Percentiles rank a stretch among this genome's conserved stretches.
These are phyloP conservation scores for Trachelus troglodyta DNA, from an alignment of 2,888 invertebrate species.

Conservation along the genomic window DNA sequence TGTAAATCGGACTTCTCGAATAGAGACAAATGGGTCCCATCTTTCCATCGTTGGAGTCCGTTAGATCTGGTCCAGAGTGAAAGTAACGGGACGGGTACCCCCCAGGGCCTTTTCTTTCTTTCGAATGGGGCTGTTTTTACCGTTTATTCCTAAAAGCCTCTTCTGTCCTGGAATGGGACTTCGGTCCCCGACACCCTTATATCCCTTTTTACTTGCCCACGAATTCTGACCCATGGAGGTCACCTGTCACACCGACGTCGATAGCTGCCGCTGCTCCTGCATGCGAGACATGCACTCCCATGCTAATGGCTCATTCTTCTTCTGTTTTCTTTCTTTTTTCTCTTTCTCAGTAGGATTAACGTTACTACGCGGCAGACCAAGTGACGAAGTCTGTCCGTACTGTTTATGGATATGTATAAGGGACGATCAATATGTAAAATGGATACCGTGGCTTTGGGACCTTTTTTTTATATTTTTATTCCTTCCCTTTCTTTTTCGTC, in stretches of 20 bases:
- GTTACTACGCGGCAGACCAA: not conserved
- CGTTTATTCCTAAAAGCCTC: not conserved
- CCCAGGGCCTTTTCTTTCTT: constrained; percentile 7
- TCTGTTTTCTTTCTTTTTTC: not conserved
- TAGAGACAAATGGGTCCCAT: not conserved
- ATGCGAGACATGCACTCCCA: constrained; percentile 21
- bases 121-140: not conserved
- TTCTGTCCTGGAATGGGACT: not conserved
- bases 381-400: not conserved
- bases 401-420: not conserved
- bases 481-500: not conserved
- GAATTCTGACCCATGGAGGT: constrained; percentile 40
- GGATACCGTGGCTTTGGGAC: not conserved
- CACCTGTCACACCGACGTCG: constrained; percentile 46
- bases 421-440: not conserved
- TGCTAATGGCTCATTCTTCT: constrained; percentile 17
- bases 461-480: not conserved
- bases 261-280: constrained; percentile 43
- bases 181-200: not conserved
- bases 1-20: not conserved
- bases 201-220: constrained; percentile 34
- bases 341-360: not conserved
- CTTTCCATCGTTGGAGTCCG: not conserved
- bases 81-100: not conserved
- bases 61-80: not conserved